phyloP scores from a whole-genome alignment of 2,797 vertebrate species.

The Lepilemur ruficaudatus region DNA sequence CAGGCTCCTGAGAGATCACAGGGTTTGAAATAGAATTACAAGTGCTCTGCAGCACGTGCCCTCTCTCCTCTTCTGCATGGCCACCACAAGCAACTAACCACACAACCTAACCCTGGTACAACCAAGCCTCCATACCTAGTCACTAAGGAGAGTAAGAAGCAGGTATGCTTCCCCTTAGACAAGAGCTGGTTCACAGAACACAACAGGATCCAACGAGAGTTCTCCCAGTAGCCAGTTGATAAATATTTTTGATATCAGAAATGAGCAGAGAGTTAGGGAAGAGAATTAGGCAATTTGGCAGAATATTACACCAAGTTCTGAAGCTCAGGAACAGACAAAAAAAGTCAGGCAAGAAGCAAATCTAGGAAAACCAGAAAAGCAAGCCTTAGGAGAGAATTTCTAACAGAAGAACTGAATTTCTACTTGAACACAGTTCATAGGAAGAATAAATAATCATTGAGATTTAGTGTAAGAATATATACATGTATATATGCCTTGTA shows the following conservation, averaged over 20 bases:
- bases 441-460: background rate
- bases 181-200: background rate
- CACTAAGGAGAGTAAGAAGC: background rate
- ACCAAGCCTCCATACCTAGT: background rate
- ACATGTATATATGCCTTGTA: background rate
- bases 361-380: background rate
- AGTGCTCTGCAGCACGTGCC: background rate
- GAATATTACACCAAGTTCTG: background rate
- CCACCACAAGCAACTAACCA: background rate
- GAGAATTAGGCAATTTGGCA: background rate
- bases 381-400: background rate
- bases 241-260: background rate
- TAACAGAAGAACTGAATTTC: background rate
- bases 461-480: background rate
- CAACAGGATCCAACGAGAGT: background rate
- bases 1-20: background rate
- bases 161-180: background rate
- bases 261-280: background rate
- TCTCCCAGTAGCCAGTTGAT: background rate
- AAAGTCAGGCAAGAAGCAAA: background rate
- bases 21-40: background rate
- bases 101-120: background rate
- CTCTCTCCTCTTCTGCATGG: background rate
- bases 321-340: background rate
- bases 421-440: background rate